Conservation (phyloP, 2,888 invertebrate species). For the Coenonympha arcania region DNA sequence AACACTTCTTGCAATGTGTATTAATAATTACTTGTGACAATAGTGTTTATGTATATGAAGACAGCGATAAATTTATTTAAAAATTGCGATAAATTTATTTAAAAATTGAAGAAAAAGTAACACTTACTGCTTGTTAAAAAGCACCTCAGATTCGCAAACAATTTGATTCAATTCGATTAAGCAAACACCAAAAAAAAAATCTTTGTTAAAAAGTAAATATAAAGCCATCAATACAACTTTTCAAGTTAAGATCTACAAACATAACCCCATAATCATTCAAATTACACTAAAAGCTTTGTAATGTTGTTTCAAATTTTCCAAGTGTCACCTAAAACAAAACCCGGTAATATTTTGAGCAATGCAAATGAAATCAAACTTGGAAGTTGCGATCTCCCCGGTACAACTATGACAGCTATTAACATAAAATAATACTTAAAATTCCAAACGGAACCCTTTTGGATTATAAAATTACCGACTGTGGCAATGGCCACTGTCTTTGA, state of each 20-base stretch:
- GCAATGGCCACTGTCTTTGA: slow-evolving; percentile 4
- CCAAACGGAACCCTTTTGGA: slow-evolving; percentile 38
- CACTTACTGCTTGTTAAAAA: too few species aligned
- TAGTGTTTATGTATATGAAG: too few species aligned
- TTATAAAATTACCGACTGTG: slow-evolving; percentile 13
- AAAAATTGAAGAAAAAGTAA: too few species aligned
- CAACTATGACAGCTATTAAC: slow-evolving; percentile 59
- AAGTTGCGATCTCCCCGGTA: slow-evolving; percentile 35
- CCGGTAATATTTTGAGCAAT: slow-evolving; percentile 35
- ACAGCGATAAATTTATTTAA: too few species aligned
- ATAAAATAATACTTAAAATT: slow-evolving; percentile 70
- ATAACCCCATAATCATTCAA: slow-evolving; percentile 15
- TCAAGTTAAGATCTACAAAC: neutral
- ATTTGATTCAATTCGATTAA: too few species aligned
- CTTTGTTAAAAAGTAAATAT: neutral
- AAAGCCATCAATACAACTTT: neutral
- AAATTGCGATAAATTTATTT: neutral
- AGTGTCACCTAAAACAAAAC: slow-evolving; percentile 24
- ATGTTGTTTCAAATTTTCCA: slow-evolving; percentile 22
- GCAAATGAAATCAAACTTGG: slow-evolving; percentile 50
- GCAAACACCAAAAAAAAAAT: too few species aligned
- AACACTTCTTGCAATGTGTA: too few species aligned
- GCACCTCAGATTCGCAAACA: too few species aligned
- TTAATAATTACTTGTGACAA: too few species aligned
- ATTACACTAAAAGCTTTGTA: slow-evolving; percentile 24